Base-by-base conservation (phyloP, 2,888 invertebrate species). In the Hololepta plana region DNA sequence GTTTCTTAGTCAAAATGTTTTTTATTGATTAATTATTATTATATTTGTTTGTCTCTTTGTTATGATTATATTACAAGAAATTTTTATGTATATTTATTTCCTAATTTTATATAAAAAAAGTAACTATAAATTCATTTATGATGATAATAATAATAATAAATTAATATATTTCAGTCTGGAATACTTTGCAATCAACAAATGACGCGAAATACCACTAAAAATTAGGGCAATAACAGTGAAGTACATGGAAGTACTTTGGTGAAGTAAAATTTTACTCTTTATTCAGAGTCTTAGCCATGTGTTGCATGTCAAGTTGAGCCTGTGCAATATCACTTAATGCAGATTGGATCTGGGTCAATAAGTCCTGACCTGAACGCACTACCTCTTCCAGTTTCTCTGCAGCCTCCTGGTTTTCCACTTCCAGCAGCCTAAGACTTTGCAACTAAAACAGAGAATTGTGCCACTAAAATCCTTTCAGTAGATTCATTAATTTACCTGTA, bases 301-400 rank as follows among this genome's bases (percentile, higher is more conserved):
- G 74, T 43, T 80, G 79, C 82, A 85, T 87, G 41, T 87, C 84
- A 1, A 90, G 59, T 43, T 90, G 88, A 24, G 81, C 75, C 49
- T 88, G 84, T 0, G 88, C 88, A 29, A 95, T 91, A 46, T 93
- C 91, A 45, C 85, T 80, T 2, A 95, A 60, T 0, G 90, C 88
- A 7, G 73, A 70, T 56, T 93, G 91, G 25, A 95, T 85, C 49
- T 84, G 76, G 42, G 81, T 79, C 16, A 95, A 54, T 2, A 93
- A 54, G 11, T 70, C 64, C 55, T 95, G 91, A 1, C 93, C 93
- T 50, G 76, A 72, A 23, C 72, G 64, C 0, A 93, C 91, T 9
- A 88, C 71, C 44, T 72, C 72, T 49, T 88, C 84, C 16, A 93
- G 57, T 39, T 77, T 69, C 39, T 80, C 73, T 0, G 90, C 88